Evolutionary conservation across 2,888 invertebrate genomes (phyloP).

Genomic region (Metacarcinus magister): DNA sequence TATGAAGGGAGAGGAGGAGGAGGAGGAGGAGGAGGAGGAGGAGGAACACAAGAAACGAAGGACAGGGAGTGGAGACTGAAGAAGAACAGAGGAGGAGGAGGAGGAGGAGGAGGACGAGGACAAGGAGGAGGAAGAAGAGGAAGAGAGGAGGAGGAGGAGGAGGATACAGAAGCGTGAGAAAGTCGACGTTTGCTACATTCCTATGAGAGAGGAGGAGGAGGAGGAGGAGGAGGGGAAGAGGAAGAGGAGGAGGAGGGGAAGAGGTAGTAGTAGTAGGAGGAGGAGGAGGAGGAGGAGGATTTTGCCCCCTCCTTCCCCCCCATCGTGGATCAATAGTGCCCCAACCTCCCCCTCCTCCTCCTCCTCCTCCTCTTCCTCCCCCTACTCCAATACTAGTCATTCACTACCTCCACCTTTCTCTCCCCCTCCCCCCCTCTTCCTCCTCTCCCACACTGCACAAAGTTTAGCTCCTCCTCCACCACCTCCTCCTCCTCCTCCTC

Average conservation of each 20-base stretch:
- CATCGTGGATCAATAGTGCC: conserved; percentile 3
- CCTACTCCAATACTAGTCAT: background rate
- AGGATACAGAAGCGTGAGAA: background rate
- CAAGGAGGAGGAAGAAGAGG: background rate
- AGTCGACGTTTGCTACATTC: conserved; percentile 32
- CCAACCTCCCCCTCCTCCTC: conserved; percentile 42
- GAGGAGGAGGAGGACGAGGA: background rate
- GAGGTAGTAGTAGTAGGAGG: background rate
- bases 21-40: background rate
- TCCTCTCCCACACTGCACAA: background rate
- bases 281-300: background rate
- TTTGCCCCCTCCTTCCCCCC: background rate
- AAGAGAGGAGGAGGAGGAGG: background rate
- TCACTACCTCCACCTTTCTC: conserved; percentile 1
- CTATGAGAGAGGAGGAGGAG: background rate
- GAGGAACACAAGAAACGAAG: too few relatives aligned
- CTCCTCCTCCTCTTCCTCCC: background rate
- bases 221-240: background rate
- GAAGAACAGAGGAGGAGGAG: background rate
- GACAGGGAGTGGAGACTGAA: background rate
- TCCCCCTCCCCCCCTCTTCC: background rate
- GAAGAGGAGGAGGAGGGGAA: background rate
- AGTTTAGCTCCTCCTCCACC: background rate
- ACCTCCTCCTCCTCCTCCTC: background rate
- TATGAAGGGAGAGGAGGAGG: background rate